Base-by-base conservation (phyloP, 2,888 invertebrate genomes). In the Macrostomum cliftonense region DNA sequence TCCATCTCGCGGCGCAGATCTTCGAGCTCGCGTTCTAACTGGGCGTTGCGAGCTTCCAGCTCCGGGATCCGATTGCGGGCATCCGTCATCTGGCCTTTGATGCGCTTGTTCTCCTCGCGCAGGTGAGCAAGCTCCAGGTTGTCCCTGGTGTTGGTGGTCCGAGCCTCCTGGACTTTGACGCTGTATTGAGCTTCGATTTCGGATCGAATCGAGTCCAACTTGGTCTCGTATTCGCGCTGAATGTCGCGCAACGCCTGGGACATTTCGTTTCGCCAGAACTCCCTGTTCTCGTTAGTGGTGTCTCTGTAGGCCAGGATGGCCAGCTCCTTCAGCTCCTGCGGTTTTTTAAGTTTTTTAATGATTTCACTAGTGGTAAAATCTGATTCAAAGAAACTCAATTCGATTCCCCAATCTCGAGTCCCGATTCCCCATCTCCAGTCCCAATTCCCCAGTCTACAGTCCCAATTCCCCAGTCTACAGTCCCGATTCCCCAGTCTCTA, bases 221-320 rank as follows among this genome's bases (percentile, higher is more conserved):
- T 70, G 57, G 63, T 59, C 54, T 74, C 73, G 58, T 74, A 74
- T 56, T 74, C 73, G 42, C 60, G 59, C 56, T 74, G 71, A 55
- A 74, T 74, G 56, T 74, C 74, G 39, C 72, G 61, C 54, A 74
- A 71, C 42, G 73, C 73, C 52, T 67, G 63, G 2, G 71, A 66
- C 50, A 75, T 59, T 56, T 74, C 74, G 58, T 70, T 73, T 63
- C 72, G 72, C 72, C 75, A 74, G 68, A 68, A 75, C 56, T 74
- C 72, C 21, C 73, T 63, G 65, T 74, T 73, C 58, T 74, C 74
- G 39, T 66, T 65, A 1, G 73, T 73, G 2, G 74, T 73, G 58
- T 74, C 74, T 39, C 73, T 62, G 59, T 71, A 70, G 12, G 71
- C 71, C 51, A 72, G 61, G 19, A 72, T 70, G 42, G 73, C 70